These are phyloP conservation scores for Beris morrisii DNA, from an alignment of 2,888 invertebrate genomes.

Conservation along the genomic window DNA sequence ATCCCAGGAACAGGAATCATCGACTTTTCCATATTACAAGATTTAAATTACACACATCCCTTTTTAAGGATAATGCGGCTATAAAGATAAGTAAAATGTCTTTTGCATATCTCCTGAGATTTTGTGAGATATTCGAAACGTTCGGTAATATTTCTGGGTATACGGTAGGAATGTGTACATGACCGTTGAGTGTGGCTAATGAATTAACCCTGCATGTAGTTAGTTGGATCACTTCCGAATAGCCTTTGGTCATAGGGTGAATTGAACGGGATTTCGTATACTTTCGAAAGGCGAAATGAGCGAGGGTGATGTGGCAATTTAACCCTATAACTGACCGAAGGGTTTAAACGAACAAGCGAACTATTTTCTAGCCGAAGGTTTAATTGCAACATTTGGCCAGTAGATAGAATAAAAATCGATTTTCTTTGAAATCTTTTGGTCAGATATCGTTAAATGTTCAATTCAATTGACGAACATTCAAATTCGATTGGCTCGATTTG, in stretches of 20 bases:
- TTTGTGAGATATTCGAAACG: constrained; percentile 14
- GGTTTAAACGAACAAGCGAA: too few species aligned
- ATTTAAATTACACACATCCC: constrained; percentile 33
- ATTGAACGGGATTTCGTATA: constrained; percentile 6
- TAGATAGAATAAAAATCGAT: background rate
- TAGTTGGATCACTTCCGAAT: constrained; percentile 30
- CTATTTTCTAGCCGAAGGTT: too few species aligned
- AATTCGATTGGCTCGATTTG: background rate
- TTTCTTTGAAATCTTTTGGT: background rate
- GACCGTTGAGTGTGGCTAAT: constrained; percentile 16
- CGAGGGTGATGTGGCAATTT: background rate
- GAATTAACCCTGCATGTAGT: constrained; percentile 16
- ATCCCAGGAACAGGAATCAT: constrained; percentile 13
- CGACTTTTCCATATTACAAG: constrained; percentile 14
- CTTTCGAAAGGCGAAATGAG: background rate
- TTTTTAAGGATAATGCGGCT: constrained; percentile 32
- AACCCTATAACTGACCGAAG: background rate
- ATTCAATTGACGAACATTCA: background rate
- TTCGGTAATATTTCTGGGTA: background rate
- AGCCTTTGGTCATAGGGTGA: constrained; percentile 32
- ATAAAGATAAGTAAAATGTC: constrained; percentile 36
- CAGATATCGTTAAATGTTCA: constrained; percentile 1
- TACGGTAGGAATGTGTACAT: constrained; percentile 1
- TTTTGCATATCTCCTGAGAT: constrained; percentile 33
- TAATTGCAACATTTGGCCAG: background rate